phyloP scores from a whole-genome alignment of 92 coral and sea anemone genomes.

The Umimayanthus kanabou region DNA sequence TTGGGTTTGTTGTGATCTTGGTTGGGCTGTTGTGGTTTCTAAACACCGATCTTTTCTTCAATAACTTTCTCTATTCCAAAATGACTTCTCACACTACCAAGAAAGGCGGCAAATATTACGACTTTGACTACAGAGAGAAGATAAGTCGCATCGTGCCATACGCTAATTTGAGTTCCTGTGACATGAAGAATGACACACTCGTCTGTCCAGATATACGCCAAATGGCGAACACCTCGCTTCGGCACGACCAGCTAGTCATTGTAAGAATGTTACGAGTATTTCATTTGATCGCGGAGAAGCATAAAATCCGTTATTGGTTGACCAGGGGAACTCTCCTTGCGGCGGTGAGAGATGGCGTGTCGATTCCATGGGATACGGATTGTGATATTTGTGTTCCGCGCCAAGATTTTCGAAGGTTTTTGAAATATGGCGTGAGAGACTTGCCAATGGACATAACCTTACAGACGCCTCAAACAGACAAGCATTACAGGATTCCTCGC shows the following conservation, averaged over 20 bases:
- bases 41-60: background rate
- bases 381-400: slow-evolving; percentile 15
- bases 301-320: slow-evolving; percentile 19
- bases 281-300: slow-evolving; percentile 18
- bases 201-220: slow-evolving; percentile 22
- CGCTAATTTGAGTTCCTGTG: slow-evolving; percentile 17
- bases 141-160: background rate
- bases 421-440: background rate
- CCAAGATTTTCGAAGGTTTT: slow-evolving; percentile 1
- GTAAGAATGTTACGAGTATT: slow-evolving; percentile 16
- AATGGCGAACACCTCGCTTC: background rate
- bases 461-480: background rate
- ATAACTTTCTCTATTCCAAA: background rate
- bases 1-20: background rate
- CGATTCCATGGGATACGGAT: slow-evolving; percentile 11
- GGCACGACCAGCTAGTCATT: slow-evolving; percentile 1
- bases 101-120: background rate
- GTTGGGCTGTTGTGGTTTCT: slow-evolving; percentile 5
- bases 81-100: background rate
- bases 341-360: slow-evolving; percentile 11
- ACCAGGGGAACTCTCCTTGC: slow-evolving; percentile 7
- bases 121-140: background rate
- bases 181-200: slow-evolving; percentile 1
- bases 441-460: background rate
- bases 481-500: slow-evolving; percentile 1